Evolutionary conservation across 2,888 invertebrate genomes (phyloP), one percentile per base, ranked within the genome.

Genomic region (Hyles lineata): DNA sequence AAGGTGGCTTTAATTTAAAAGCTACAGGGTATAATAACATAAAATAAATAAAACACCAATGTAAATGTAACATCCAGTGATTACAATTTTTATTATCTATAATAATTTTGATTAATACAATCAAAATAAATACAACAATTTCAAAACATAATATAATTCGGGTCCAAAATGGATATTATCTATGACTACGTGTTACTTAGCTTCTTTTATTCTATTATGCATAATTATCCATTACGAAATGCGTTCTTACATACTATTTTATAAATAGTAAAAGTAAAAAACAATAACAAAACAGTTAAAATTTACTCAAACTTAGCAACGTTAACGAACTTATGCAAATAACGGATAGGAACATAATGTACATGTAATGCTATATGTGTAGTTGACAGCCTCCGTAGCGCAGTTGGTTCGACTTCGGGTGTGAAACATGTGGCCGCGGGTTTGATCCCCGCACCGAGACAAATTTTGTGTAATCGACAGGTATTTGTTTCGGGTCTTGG

Each of bases 71-170:
- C 43, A 67, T 43, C 23, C 50, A 23, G 43, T 23, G 50, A 50
- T 67, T 67, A 67, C 50, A 67, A 21, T 50, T 23, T 67, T 63
- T 63, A 32, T 32, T 63, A 63, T 63, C 29, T 29, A 29, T 29
- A 11, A 19, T 29, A 61, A 43, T 21, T 63, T 21, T 43, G 43
- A 50, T 67, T 43, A 63, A 35, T 67, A 67, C 55, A 55, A 55
- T 67, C 52, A 55, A 21, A 67, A 67, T 67, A 67, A 63, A 35
- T 67, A 67, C 55, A 55, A 55, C 43, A 63, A 63, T 67, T 67
- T 67, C 50, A 23, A 67, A 67, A 67, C 67, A 67, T 62, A 67
- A 67, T 67, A 60, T 62, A 67, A 67, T 67, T 67, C 67, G 67
- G 67, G 67, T 67, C 67, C 15, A 50, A 67, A 50, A 7, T 67